Conservation (phyloP, 2,113 vertebrate genomes). For the Sinocyclocheilus maitianheensis region DNA sequence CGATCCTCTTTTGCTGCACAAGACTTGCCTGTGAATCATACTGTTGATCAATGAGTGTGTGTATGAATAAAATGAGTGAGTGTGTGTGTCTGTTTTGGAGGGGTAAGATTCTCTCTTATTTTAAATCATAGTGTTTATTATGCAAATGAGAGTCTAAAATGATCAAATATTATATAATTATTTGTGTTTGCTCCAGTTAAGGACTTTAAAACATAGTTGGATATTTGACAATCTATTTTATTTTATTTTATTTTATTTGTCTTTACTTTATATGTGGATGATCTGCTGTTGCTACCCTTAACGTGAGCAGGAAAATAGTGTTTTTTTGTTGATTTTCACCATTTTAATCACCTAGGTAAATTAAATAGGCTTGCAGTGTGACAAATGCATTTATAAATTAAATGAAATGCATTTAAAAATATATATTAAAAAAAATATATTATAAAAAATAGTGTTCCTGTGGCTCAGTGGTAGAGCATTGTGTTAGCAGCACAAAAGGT, state of each 20-base stretch:
- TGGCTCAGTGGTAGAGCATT: too few relatives aligned
- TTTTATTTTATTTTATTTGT: too few relatives aligned
- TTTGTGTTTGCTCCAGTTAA: too few relatives aligned
- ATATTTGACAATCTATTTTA: too few relatives aligned
- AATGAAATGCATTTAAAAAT: neutral
- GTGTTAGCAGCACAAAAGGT: too few relatives aligned
- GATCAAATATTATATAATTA: neutral
- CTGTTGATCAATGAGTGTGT: conserved; percentile 44
- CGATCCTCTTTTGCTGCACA: conserved; percentile 48
- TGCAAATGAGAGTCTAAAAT: neutral
- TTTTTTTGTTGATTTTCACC: too few relatives aligned
- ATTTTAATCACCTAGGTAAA: neutral
- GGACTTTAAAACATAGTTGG: neutral
- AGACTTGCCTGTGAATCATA: conserved; percentile 39
- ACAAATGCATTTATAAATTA: neutral
- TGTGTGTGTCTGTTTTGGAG: conserved; percentile 7
- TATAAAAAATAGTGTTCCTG: too few relatives aligned
- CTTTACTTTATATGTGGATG: neutral
- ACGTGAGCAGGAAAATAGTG: neutral
- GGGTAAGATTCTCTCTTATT: neutral
- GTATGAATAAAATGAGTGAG: neutral
- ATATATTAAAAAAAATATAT: too few relatives aligned
- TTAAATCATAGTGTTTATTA: neutral
- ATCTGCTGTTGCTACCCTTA: neutral
- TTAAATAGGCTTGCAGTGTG: neutral